Evolutionary conservation across 2,113 vertebrate species (phyloP), one percentile per base, ranked within the genome.

Genomic region (Pachypanchax playfairii): DNA sequence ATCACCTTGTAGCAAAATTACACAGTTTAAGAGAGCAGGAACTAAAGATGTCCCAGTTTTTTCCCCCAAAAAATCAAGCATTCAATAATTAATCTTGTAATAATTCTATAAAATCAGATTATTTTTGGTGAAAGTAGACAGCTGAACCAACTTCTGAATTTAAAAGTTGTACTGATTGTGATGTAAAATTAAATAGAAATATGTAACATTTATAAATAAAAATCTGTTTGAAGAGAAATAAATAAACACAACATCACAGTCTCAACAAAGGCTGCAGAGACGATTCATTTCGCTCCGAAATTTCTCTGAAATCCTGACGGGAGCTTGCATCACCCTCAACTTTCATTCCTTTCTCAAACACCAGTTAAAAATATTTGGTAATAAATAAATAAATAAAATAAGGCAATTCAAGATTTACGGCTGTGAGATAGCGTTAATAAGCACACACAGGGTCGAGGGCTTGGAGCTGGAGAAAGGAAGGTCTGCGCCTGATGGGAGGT

Each of bases 181-280:
- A 85, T 90, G 82, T 89, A 88, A 81, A 89, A 78, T 90, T 89
- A 89, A 90, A 90, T 91, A 82, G 11, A 35, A 35, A 88, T 88
- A 75, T 82, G 67, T 80, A 85, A 89, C 88, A 91, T 88, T 91
- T 89, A 88, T 88, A 90, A 42, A 88, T 88, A 90, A 42, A 90
- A 92, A 91, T 85, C 79, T 88, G 79, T 86, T 82, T 65, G 80
- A 87, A 88, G 83, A 86, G 82, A 82, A 72, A 73, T 82, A 35
- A 83, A 87, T 82, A 78, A 77, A 84, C 79, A 90, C 87, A 90
- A 80, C 66, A 83, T 84, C 64, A 85, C 82, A 91, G 65, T 5
- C 13, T 5, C 12, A 42, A 90, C 89, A 91, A 87, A 86, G 81
- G 79, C 41, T 78, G 64, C 64, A 56, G 70, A 61, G 31, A 73